A percentile compares a stretch with the other conserved stretches of the same genome.
Conservation (phyloP, 2,888 invertebrate genomes). For the Drosophila kuntzei region DNA sequence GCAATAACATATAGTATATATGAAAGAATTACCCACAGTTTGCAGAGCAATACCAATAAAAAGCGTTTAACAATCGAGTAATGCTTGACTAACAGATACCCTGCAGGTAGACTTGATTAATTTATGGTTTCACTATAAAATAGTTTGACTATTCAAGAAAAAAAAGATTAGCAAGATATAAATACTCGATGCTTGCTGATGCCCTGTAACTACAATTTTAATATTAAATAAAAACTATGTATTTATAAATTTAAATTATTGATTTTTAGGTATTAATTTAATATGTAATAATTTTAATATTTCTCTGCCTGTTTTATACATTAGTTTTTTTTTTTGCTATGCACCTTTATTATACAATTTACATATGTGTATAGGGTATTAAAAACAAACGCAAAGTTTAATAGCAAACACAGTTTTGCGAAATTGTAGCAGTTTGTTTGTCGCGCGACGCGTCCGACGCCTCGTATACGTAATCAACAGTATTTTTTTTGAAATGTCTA, state of each 20-base stretch:
- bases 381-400: not conserved
- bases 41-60: slow-evolving; percentile 31
- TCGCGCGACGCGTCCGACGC: slow-evolving; percentile 20
- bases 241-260: not conserved
- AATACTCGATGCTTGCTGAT: too few species aligned
- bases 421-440: slow-evolving; percentile 24
- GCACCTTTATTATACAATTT: too few species aligned
- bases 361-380: slow-evolving; percentile 1
- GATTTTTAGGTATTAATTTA: not conserved
- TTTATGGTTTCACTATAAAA: too few species aligned
- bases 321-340: not conserved
- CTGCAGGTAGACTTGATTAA: too few species aligned
- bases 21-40: slow-evolving; percentile 42
- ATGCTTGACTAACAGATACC: slow-evolving; percentile 4
- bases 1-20: slow-evolving; percentile 1
- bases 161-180: too few species aligned
- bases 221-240: too few species aligned
- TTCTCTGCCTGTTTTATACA: not conserved
- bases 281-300: not conserved
- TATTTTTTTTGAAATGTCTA: slow-evolving; percentile 50
- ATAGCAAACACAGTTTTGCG: slow-evolving; percentile 14
- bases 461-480: slow-evolving; percentile 56
- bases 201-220: too few species aligned
- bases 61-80: not conserved
- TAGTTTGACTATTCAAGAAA: too few species aligned